Percentiles rank a stretch among this genome's conserved stretches.
These are phyloP conservation scores for Loris lydekkerianus DNA, from an alignment of 2,797 vertebrate genomes.

Conservation along the genomic window DNA sequence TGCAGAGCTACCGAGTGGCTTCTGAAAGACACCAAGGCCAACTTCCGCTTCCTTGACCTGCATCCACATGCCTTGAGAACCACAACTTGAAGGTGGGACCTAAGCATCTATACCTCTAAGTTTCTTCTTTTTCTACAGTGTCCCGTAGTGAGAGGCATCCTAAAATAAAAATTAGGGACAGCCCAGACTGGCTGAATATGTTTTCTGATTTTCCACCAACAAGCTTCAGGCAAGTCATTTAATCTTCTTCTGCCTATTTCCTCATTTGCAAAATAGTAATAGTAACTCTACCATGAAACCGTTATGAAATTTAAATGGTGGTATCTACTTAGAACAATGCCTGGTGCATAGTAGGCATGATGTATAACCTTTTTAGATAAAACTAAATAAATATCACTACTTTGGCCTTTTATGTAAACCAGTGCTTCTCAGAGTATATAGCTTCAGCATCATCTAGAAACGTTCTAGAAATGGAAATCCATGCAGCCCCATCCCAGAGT, in stretches of 20 bases:
- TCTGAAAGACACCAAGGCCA: background rate
- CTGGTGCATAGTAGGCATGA: background rate
- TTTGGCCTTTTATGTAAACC: background rate
- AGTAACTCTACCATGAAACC: background rate
- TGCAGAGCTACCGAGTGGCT: no score
- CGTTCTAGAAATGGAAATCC: background rate
- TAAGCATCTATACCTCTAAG: background rate
- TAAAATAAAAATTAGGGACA: background rate
- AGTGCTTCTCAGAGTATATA: background rate
- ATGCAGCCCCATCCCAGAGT: background rate
- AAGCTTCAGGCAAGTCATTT: background rate
- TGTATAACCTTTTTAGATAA: background rate
- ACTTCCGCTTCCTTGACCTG: fast-evolving
- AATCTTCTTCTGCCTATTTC: background rate
- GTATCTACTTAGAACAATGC: background rate
- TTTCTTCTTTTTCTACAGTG: background rate
- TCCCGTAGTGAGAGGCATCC: background rate
- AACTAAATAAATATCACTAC: background rate
- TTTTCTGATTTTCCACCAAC: background rate
- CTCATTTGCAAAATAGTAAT: background rate
- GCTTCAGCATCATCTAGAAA: background rate
- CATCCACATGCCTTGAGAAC: background rate
- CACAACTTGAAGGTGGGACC: background rate
- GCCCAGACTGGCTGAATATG: fast-evolving
- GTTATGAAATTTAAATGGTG: background rate